Percentiles rank a stretch among this genome's conserved stretches.
phyloP scores from a whole-genome alignment of 2,113 vertebrate genomes.

The Dipodomys spectabilis region DNA sequence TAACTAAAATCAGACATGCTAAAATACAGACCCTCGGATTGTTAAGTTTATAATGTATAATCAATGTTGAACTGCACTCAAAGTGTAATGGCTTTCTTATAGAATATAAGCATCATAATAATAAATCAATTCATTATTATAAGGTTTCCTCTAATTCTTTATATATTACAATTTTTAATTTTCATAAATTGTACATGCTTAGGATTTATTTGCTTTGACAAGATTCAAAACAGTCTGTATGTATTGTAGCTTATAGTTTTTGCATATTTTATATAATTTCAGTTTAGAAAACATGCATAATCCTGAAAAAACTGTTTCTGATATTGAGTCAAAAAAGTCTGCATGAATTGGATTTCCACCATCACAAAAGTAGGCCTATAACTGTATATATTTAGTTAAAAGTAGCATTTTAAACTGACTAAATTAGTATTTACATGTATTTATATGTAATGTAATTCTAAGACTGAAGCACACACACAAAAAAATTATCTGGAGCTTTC shows the following conservation, averaged over 20 bases:
- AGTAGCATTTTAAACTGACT: constrained; percentile 26
- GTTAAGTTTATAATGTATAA: constrained; percentile 3
- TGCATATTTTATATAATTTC: constrained; percentile 34
- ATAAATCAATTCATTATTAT: not conserved
- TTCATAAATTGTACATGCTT: not conserved
- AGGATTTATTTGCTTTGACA: constrained; percentile 28
- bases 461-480: not conserved
- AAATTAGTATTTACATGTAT: not conserved
- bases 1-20: too few relatives aligned
- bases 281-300: not conserved
- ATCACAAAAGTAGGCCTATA: not conserved
- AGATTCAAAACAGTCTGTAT: not conserved
- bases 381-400: constrained; percentile 52
- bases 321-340: not conserved
- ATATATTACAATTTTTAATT: not conserved
- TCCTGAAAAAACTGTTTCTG: not conserved
- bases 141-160: not conserved
- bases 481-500: constrained; percentile 11
- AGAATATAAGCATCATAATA: not conserved
- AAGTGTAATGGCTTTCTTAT: not conserved
- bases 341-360: constrained; percentile 27
- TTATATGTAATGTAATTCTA: constrained; percentile 60
- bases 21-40: constrained; percentile 6
- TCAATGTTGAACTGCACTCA: not conserved
- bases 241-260: constrained; percentile 25